Base-by-base conservation (phyloP, 92 coral and sea anemone species). In the Epizoanthus illoricatus region DNA sequence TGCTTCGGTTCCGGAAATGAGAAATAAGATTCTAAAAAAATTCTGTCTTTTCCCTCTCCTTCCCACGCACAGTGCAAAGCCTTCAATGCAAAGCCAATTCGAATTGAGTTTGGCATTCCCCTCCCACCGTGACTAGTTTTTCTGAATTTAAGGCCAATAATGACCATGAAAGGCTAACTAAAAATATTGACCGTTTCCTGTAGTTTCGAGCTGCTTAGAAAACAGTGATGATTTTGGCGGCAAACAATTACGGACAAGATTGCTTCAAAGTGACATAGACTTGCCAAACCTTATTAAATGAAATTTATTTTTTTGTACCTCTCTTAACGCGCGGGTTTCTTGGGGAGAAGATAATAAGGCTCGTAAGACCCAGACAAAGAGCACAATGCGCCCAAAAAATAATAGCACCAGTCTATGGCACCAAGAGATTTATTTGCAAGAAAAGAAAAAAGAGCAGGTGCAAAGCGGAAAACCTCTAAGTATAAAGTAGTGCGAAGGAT, bases 1-100 rank as follows among this genome's bases (percentile, higher is more conserved):
- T 91, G 98, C 96, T 84, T 90, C 87, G 87, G 92, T 90, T 92
- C 99, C 99, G 99, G 99, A 97, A 97, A 97, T 97, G 99, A 97
- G 97, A 94, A 97, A 88, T 78, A 85, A 85, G 91, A 87, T 81
- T 93, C 94, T 88, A 87, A 86, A 92, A 92, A 93, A 87, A 84
- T 86, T 90, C 87, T 75, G 90, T 92, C 79, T 84, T 90, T 86
- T 86, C 87, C 66, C 59, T 66, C 70, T 69, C 57, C 84, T 62
- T 78, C 97, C 92, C 97, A 91, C 97, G 94, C 92, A 85, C 97
- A 93, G 2, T 28, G 36, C 36, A 78, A 61, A 70, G 45, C 66
- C 56, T 43, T 7, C 69, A 78, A 63, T 78, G 82, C 20, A 78
- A 78, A 78, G 82, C 9, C 82, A 78, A 78, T 78, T 78, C 72